phyloP scores from a whole-genome alignment of 2,113 vertebrate species.

The Bagarius yarrelli region DNA sequence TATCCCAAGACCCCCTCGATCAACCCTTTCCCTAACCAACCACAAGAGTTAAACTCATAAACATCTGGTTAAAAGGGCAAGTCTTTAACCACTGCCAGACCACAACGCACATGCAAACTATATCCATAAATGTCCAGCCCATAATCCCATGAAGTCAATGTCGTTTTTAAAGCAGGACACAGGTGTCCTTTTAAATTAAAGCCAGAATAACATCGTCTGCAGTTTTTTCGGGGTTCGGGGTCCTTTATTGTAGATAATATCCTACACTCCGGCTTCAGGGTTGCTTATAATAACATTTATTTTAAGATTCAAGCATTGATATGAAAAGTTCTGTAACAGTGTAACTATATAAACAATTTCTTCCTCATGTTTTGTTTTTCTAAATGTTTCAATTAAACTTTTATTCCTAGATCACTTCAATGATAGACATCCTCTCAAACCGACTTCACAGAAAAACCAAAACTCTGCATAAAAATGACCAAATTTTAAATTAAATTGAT shows the following conservation, averaged over 20 bases:
- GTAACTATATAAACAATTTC: no score
- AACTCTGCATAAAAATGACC: no score
- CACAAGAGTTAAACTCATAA: neutral
- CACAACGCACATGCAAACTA: neutral
- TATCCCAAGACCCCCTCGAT: no score
- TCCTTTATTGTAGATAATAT: neutral
- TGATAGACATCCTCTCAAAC: no score
- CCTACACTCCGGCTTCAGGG: neutral
- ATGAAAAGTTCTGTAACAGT: neutral
- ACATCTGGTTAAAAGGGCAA: neutral
- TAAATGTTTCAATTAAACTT: no score
- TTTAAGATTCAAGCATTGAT: neutral
- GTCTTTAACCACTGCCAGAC: neutral
- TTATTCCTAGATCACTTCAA: no score
- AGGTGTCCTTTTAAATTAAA: neutral
- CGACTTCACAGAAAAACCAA: no score
- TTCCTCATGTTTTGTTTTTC: no score
- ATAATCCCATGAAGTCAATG: neutral
- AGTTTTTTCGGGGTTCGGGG: neutral
- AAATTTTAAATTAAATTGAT: no score
- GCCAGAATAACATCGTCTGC: neutral
- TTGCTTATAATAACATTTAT: neutral
- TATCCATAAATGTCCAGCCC: constrained; percentile 8
- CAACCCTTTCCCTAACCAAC: neutral
- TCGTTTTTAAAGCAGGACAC: neutral